Evolutionary conservation across 2,797 vertebrate genomes (phyloP).

Genomic region (Crax fasciolata): DNA sequence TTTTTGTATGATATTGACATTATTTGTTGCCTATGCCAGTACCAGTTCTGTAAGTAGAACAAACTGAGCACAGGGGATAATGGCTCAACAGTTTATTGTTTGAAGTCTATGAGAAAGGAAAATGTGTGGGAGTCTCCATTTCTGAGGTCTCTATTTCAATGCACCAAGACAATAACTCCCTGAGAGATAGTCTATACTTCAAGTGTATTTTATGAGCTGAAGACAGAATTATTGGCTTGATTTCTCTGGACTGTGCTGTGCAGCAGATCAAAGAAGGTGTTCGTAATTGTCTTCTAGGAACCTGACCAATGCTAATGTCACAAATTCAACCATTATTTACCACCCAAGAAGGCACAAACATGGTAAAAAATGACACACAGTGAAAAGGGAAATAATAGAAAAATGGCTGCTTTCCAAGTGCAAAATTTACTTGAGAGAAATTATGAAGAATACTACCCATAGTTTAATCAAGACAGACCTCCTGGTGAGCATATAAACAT

Average conservation of each 20-base stretch:
- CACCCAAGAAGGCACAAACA: slow-evolving; percentile 36
- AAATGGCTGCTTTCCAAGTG: not conserved
- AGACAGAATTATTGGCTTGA: slow-evolving; percentile 57
- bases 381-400: not conserved
- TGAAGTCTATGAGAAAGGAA: slow-evolving; percentile 55
- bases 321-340: not conserved
- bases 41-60: not conserved
- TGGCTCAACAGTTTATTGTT: not conserved
- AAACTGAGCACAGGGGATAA: not conserved
- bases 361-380: not conserved
- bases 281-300: slow-evolving; percentile 18
- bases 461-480: slow-evolving; percentile 12
- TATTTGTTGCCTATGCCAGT: not conserved
- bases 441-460: not conserved
- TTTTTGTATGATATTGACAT: not conserved
- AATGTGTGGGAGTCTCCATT: slow-evolving; percentile 23
- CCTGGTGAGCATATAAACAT: not conserved
- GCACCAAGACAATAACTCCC: slow-evolving; percentile 45
- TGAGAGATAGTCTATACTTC: slow-evolving; percentile 55
- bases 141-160: slow-evolving; percentile 25
- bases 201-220: slow-evolving; percentile 54
- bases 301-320: not conserved
- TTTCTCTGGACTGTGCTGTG: slow-evolving; percentile 3
- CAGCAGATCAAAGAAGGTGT: slow-evolving; percentile 55
- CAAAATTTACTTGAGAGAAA: not conserved